Percentiles rank a stretch among this genome's conserved stretches.
phyloP scores from a whole-genome alignment of 2,888 invertebrate genomes.

The Glaucopsyche alexis region DNA sequence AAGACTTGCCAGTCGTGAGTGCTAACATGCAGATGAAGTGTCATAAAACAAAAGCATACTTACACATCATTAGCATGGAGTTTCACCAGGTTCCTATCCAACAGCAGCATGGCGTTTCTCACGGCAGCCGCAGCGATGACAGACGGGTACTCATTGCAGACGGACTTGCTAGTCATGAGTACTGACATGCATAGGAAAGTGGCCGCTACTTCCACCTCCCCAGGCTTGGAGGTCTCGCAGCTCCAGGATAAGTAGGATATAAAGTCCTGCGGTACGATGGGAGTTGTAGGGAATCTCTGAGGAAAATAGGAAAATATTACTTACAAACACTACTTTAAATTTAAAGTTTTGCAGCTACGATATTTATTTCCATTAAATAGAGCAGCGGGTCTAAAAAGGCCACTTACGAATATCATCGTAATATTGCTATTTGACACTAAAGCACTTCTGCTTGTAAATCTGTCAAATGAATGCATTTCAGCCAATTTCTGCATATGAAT shows the following conservation, averaged over 20 bases:
- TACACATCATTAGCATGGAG: conserved; percentile 38
- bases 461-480: no score
- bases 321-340: no score
- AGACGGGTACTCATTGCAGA: conserved; percentile 57
- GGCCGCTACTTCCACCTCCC: conserved; percentile 58
- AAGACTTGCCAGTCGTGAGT: no score
- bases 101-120: conserved; percentile 49
- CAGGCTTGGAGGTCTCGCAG: conserved; percentile 48
- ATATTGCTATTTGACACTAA: no score
- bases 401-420: no score
- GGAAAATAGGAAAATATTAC: background rate
- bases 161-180: conserved; percentile 42
- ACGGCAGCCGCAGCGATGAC: conserved; percentile 59
- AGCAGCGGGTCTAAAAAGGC: no score
- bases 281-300: conserved; percentile 59
- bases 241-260: conserved; percentile 61
- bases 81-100: background rate
- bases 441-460: no score
- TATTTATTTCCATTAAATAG: no score
- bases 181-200: conserved; percentile 55
- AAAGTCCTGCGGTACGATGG: conserved; percentile 61
- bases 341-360: background rate
- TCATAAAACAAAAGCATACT: background rate
- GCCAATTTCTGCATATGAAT: no score
- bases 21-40: no score